Conservation (phyloP, 2,113 vertebrate species). For the Pitta sordida region DNA sequence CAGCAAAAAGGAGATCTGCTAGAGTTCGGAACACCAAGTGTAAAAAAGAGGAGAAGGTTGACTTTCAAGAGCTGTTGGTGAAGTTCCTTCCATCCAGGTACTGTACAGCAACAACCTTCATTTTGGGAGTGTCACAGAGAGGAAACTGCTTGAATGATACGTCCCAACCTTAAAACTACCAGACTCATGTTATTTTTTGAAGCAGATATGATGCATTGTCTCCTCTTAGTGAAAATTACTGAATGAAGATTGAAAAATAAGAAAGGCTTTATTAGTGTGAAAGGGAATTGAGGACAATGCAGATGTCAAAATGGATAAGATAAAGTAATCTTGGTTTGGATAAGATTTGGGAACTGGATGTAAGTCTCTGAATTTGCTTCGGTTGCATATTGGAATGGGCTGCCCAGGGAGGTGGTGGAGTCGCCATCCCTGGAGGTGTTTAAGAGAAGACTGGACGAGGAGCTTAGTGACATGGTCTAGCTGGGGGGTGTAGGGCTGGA, state of each 20-base stretch:
- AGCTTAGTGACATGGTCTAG: too few species aligned
- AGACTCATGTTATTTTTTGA: neutral
- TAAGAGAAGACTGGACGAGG: too few species aligned
- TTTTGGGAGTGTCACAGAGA: neutral
- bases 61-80: conserved; percentile 93
- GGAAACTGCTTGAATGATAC: neutral
- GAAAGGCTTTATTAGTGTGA: neutral
- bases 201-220: neutral
- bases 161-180: neutral
- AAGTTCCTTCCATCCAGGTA: conserved; percentile 96
- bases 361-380: neutral
- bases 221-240: neutral
- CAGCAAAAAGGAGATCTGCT: conserved; percentile 92
- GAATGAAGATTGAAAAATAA: neutral
- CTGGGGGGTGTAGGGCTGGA: too few species aligned
- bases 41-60: conserved; percentile 97
- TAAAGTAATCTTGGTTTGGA: neutral
- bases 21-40: conserved; percentile 95
- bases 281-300: neutral
- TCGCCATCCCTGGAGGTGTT: too few species aligned
- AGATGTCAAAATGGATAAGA: neutral
- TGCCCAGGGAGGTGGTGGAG: too few species aligned
- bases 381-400: too few species aligned
- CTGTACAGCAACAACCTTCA: neutral
- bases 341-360: neutral